Conservation (phyloP, 2,888 invertebrate genomes). For the Noctua fimbriata region DNA sequence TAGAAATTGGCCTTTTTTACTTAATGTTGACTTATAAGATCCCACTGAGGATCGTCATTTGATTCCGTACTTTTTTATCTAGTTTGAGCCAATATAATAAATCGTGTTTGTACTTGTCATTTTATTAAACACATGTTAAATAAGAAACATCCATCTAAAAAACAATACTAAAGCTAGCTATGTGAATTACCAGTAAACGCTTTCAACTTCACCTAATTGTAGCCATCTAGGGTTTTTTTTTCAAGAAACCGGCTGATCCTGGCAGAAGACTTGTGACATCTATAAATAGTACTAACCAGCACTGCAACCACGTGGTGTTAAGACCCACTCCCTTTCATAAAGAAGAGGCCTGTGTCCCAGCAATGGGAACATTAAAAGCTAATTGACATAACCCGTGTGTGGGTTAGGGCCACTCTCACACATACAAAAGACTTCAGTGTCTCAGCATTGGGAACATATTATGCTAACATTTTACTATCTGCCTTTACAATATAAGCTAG, state of each 20-base stretch:
- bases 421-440: background rate
- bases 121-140: background rate
- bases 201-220: background rate
- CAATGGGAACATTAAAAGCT: too few species aligned
- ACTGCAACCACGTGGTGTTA: too few species aligned
- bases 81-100: background rate
- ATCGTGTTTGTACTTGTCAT: background rate
- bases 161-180: background rate
- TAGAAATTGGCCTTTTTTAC: conserved; percentile 5
- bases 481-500: conserved; percentile 13
- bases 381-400: background rate
- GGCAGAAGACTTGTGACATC: background rate
- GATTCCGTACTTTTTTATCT: background rate
- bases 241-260: background rate
- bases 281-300: too few species aligned
- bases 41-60: background rate
- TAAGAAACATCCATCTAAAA: background rate
- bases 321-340: too few species aligned
- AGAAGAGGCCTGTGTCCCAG: too few species aligned
- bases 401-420: background rate
- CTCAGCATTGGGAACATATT: background rate
- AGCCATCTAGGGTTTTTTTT: background rate
- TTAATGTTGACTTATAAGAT: conserved; percentile 13
- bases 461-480: background rate
- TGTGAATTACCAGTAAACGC: background rate